These are phyloP conservation scores for Thalpophila matura DNA, from an alignment of 2,888 invertebrate species.

Conservation along the genomic window DNA sequence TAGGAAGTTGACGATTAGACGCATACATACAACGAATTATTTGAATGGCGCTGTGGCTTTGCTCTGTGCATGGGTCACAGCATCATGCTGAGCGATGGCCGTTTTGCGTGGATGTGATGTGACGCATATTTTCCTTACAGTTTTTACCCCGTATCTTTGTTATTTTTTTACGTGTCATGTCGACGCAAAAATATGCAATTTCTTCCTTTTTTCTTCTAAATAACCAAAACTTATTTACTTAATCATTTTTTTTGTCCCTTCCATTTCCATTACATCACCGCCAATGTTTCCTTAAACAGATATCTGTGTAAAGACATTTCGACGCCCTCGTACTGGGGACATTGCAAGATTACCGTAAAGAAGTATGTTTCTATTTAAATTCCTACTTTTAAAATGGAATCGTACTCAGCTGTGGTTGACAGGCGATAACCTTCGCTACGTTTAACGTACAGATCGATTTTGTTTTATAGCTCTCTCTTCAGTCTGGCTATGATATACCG, in stretches of 20 bases:
- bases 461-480: constrained; percentile 42
- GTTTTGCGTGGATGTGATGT: too few species aligned
- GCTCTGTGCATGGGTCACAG: too few species aligned
- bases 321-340: constrained; percentile 74
- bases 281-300: constrained; percentile 69
- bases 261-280: constrained; percentile 24
- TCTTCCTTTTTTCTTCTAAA: too few species aligned
- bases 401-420: constrained; percentile 77
- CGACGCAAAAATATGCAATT: too few species aligned
- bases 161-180: too few species aligned
- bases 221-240: not conserved
- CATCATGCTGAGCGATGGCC: too few species aligned
- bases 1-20: too few species aligned
- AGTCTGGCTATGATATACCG: constrained; percentile 37
- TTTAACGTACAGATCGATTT: constrained; percentile 52
- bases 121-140: too few species aligned
- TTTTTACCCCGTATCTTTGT: too few species aligned
- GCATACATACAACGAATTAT: too few species aligned
- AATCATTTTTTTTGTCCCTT: constrained; percentile 20
- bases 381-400: constrained; percentile 68
- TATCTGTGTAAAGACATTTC: constrained; percentile 74
- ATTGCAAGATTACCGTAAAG: constrained; percentile 78
- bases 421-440: constrained; percentile 70
- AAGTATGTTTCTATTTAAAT: constrained; percentile 85
- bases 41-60: too few species aligned